Conservation (phyloP, 2,888 invertebrate species). For the Fragum fragum region DNA sequence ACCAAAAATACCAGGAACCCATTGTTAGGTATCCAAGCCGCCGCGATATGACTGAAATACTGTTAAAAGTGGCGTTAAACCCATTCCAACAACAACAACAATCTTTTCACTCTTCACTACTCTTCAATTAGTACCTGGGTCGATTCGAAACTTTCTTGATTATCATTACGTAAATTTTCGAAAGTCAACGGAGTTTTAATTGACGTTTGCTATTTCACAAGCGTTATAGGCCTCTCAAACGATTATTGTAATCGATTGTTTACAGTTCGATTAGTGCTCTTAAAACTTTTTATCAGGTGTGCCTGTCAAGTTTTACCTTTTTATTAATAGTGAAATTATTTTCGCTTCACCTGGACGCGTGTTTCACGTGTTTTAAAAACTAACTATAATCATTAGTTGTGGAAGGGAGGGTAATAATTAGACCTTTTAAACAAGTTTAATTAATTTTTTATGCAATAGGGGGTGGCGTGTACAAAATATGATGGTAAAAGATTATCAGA, state of each 20-base stretch:
- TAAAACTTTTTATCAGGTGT: slow-evolving; percentile 5
- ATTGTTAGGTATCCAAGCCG: no score
- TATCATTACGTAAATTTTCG: no score
- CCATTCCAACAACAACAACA: no score
- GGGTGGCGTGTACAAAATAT: slow-evolving; percentile 17
- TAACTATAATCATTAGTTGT: slow-evolving; percentile 1
- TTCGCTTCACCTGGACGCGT: slow-evolving; percentile 14
- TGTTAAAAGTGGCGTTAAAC: no score
- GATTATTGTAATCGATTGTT: background rate
- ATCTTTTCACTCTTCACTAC: no score
- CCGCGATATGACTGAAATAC: no score
- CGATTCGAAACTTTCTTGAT: no score
- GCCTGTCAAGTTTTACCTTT: background rate
- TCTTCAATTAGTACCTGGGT: no score
- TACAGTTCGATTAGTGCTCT: slow-evolving; percentile 11
- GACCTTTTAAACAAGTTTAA: slow-evolving; percentile 23
- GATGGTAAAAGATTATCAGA: slow-evolving; percentile 17
- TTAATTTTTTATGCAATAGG: slow-evolving; percentile 23
- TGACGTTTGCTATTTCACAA: background rate
- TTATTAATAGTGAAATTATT: slow-evolving; percentile 13
- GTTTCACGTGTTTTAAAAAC: background rate
- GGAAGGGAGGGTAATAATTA: slow-evolving; percentile 5
- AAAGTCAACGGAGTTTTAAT: no score
- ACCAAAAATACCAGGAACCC: no score
- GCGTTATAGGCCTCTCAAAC: background rate